Evolutionary conservation across 2,113 vertebrate genomes (phyloP), one percentile per base, ranked within the genome.

Genomic region (Pipa parva): DNA sequence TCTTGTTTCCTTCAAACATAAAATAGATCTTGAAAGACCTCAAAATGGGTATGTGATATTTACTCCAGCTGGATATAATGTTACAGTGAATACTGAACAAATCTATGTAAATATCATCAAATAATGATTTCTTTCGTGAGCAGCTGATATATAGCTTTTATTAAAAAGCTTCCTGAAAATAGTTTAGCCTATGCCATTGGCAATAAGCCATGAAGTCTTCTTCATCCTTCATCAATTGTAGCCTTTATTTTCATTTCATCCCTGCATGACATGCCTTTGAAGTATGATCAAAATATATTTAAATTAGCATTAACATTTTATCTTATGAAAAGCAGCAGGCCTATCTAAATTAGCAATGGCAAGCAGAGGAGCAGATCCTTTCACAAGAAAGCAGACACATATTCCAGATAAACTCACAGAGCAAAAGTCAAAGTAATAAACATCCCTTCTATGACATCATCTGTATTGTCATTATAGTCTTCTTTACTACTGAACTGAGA

Each of bases 221-320:
- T 60, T 68, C 65, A 70, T 70, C 66, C 66, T 70, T 48, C 66
- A 70, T 70, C 66, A 61, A 52, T 61, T 61, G 57, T 70, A 50
- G 52, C 58, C 39, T 70, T 70, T 70, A 70, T 83, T 60, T 71
- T 79, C 78, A 79, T 79, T 81, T 77, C 77, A 78, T 71, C 81
- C 55, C 78, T 79, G 77, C 76, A 74, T 74, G 80, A 73, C 76
- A 71, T 77, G 73, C 69, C 80, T 83, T 79, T 81, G 78, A 83
- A 80, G 73, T 80, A 79, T 78, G 60, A 79, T 78, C 81, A 79
- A 81, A 81, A 81, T 72, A 73, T 76, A 73, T 77, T 83, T 81
- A 80, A 80, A 81, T 83, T 81, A 80, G 78, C 72, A 81, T 81
- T 80, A 81, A 79, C 79, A 79, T 83, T 83, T 81, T 79, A 83